Evolutionary conservation across 2,797 vertebrate species (phyloP).

Genomic region (Tachyglossus aculeatus): DNA sequence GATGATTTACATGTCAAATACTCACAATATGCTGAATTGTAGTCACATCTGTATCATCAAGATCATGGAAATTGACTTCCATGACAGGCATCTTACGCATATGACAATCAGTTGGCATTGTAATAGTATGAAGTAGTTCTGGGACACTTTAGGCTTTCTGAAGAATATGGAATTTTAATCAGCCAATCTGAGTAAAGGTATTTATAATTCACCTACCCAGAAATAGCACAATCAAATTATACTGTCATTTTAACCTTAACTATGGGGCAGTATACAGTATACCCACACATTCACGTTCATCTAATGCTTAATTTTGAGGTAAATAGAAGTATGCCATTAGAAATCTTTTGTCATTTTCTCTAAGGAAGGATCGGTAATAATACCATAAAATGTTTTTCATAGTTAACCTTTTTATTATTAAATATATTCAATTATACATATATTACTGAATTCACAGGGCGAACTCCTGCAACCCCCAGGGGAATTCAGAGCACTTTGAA

Average conservation of each 20-base stretch:
- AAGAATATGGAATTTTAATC: slow-evolving; percentile 44
- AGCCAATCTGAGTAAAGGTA: neutral
- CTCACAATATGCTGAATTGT: slow-evolving; percentile 21
- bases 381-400: neutral
- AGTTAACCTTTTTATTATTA: neutral
- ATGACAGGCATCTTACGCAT: neutral
- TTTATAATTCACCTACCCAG: slow-evolving; percentile 1
- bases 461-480: too few species aligned
- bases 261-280: neutral
- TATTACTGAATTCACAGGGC: too few species aligned
- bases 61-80: slow-evolving; percentile 31
- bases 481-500: too few species aligned
- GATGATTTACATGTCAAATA: slow-evolving; percentile 25
- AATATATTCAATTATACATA: too few species aligned
- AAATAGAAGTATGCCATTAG: neutral
- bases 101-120: slow-evolving; percentile 40
- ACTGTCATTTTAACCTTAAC: slow-evolving; percentile 19
- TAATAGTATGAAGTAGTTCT: slow-evolving; percentile 9
- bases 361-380: neutral
- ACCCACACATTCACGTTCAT: neutral
- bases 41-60: slow-evolving; percentile 25
- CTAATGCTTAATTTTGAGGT: neutral
- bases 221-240: slow-evolving; percentile 33
- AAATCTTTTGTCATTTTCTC: accelerated
- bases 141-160: neutral